Conservation (phyloP, 2,797 vertebrate genomes). For the Myripristis jacobus region DNA sequence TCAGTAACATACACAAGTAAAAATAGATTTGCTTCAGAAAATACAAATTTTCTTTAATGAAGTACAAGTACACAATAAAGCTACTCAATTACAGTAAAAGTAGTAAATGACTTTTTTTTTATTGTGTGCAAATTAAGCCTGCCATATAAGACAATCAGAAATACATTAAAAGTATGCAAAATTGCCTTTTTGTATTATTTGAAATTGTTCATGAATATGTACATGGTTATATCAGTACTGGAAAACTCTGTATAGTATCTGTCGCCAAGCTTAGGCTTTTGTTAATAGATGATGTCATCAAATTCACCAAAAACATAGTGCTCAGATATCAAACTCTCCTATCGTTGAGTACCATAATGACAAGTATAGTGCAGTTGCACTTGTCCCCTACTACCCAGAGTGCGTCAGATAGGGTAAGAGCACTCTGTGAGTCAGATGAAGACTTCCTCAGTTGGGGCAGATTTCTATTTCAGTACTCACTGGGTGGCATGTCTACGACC, state of each 20-base stretch:
- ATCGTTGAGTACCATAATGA: slow-evolving; percentile 9
- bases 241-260: background rate
- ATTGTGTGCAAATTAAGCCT: background rate
- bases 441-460: slow-evolving; percentile 59
- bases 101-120: background rate
- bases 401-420: slow-evolving; percentile 38
- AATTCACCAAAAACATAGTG: slow-evolving; percentile 8
- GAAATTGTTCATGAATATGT: background rate
- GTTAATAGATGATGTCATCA: slow-evolving; percentile 18
- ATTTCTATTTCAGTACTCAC: slow-evolving; percentile 72
- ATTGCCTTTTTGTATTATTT: background rate
- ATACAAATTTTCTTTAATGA: too few species aligned
- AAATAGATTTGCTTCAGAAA: too few species aligned
- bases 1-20: too few species aligned
- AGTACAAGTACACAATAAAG: too few species aligned
- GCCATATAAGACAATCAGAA: background rate
- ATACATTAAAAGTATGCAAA: background rate
- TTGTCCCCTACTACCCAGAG: slow-evolving; percentile 40
- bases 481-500: slow-evolving; percentile 60
- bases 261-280: background rate
- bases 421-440: slow-evolving; percentile 55
- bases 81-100: too few species aligned
- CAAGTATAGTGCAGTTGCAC: slow-evolving; percentile 17
- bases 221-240: background rate
- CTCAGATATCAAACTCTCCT: slow-evolving; percentile 15